phyloP scores from a whole-genome alignment of 1,140 invertebrate species.

The Aphelenchoides besseyi region DNA sequence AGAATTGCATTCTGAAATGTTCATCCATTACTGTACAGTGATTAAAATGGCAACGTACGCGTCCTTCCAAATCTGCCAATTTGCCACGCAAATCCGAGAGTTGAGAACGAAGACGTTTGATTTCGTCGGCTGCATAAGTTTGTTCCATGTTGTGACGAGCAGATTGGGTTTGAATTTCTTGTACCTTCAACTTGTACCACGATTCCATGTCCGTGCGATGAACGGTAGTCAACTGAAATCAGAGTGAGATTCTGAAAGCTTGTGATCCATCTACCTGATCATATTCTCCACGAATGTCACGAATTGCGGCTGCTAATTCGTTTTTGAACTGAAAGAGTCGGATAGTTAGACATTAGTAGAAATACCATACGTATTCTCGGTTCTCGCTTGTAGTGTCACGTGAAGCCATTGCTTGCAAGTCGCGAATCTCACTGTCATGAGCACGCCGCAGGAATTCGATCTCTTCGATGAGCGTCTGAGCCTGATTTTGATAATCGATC shows the following conservation, averaged over 20 bases:
- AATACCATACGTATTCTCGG: conserved; percentile 66
- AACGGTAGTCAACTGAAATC: conserved; percentile 64
- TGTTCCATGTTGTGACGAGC: conserved; percentile 67
- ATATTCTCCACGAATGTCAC: conserved; percentile 67
- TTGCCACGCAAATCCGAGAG: conserved; percentile 64
- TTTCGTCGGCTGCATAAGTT: conserved; percentile 65
- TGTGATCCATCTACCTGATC: conserved; percentile 50
- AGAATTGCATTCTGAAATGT: conserved; percentile 65
- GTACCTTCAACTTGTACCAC: conserved; percentile 64
- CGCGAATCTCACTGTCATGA: conserved; percentile 65
- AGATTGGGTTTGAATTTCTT: conserved; percentile 66
- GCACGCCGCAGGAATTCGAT: conserved; percentile 61
- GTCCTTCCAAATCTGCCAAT: conserved; percentile 66
- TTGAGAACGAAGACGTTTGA: conserved; percentile 65
- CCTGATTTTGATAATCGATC: conserved; percentile 62
- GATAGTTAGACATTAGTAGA: too few relatives aligned
- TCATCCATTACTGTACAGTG: background rate
- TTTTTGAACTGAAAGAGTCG: too few relatives aligned
- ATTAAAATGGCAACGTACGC: conserved; percentile 57
- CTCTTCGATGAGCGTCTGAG: conserved; percentile 60
- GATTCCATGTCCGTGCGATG: conserved; percentile 64
- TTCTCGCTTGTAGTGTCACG: conserved; percentile 67
- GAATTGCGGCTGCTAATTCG: conserved; percentile 66
- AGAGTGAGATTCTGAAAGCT: conserved; percentile 31
- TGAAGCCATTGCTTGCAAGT: conserved; percentile 66